phyloP scores from a whole-genome alignment of 2,888 invertebrate species.

The Lithodes maja region DNA sequence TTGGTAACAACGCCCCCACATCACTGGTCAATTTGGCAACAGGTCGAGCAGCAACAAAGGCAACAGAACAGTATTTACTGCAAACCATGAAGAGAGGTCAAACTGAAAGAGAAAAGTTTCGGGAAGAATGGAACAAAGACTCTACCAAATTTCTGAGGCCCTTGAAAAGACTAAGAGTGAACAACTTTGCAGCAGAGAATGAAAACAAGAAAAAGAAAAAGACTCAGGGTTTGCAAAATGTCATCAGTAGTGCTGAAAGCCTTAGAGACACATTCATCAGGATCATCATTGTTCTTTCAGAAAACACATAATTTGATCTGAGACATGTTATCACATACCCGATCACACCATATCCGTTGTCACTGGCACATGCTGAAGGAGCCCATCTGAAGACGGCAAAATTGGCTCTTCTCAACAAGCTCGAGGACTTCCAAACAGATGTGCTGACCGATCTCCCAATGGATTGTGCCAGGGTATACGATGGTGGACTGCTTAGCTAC shows the following conservation, averaged over 20 bases:
- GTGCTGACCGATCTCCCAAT: not conserved
- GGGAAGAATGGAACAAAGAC: constrained; percentile 17
- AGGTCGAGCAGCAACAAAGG: constrained; percentile 21
- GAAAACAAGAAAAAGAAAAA: constrained; percentile 2
- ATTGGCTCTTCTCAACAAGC: not conserved
- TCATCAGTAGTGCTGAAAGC: not conserved
- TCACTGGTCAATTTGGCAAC: constrained; percentile 31
- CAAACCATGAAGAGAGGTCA: constrained; percentile 17
- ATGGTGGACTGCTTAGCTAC: constrained; percentile 27
- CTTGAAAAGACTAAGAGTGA: constrained; percentile 11
- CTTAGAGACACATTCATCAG: constrained; percentile 4
- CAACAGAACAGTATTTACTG: constrained; percentile 17
- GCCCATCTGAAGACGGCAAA: constrained; percentile 6
- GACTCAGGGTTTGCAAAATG: not conserved
- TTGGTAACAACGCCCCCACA: constrained; percentile 15
- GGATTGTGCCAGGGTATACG: not conserved
- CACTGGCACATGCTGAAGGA: constrained; percentile 14
- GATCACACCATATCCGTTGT: constrained; percentile 7
- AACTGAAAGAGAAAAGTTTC: constrained; percentile 4
- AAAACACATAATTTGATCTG: constrained; percentile 11
- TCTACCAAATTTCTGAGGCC: constrained; percentile 20
- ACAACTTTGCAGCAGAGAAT: constrained; percentile 25
- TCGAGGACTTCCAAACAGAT: constrained; percentile 11
- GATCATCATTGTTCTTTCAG: constrained; percentile 12
- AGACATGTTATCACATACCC: constrained; percentile 8